These are phyloP conservation scores for Listronotus oregonensis DNA, from an alignment of 1,140 invertebrate genomes.

Conservation along the genomic window DNA sequence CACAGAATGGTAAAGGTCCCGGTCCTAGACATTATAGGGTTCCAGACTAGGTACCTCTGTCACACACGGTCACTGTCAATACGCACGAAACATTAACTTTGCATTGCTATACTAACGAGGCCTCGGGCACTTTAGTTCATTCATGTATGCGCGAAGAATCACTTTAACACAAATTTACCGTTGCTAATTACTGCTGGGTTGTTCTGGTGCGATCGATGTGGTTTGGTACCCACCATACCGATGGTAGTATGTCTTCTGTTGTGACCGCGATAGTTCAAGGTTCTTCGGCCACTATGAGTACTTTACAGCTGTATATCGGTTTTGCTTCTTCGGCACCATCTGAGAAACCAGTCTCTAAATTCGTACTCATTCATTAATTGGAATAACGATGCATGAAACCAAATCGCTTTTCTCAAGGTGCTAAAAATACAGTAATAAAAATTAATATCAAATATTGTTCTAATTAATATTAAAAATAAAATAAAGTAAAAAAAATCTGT, in stretches of 20 bases:
- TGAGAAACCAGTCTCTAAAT: constrained; percentile 31
- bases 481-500: no score
- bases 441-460: no score
- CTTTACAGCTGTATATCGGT: constrained; percentile 25
- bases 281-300: constrained; percentile 28
- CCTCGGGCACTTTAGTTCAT: constrained; percentile 37
- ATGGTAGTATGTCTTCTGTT: constrained; percentile 30
- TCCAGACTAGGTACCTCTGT: constrained; percentile 32
- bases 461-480: no score
- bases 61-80: constrained; percentile 44
- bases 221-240: constrained; percentile 35
- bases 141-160: constrained; percentile 43
- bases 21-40: constrained; percentile 43
- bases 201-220: constrained; percentile 31
- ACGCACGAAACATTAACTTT: constrained; percentile 39
- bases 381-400: not conserved
- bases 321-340: constrained; percentile 22
- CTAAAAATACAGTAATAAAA: no score
- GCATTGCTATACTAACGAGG: constrained; percentile 43
- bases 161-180: constrained; percentile 51
- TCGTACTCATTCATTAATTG: constrained; percentile 30
- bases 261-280: constrained; percentile 35
- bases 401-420: not conserved
- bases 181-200: constrained; percentile 41
- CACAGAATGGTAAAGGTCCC: constrained; percentile 36